Percentiles rank a stretch among this genome's conserved stretches.
Conservation (phyloP, 1,140 invertebrate species). For the Aphelenchoides avenae region DNA sequence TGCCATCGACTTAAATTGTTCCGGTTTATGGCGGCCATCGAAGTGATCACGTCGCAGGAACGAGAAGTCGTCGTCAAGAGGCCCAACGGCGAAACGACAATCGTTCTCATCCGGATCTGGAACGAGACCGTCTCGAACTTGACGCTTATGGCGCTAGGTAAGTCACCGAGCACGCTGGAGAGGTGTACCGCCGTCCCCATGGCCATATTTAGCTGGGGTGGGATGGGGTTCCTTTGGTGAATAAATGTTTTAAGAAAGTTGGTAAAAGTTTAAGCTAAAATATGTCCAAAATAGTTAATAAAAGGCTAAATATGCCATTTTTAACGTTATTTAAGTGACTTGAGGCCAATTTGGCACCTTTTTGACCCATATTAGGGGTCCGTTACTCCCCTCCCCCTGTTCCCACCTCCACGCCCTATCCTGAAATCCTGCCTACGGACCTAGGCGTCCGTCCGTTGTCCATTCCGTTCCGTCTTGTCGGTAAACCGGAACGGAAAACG, state of each 20-base stretch:
- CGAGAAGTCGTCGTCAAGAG: constrained; percentile 62
- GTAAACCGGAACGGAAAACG: too few relatives aligned
- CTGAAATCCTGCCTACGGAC: too few relatives aligned
- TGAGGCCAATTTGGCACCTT: constrained; percentile 1
- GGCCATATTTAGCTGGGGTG: too few relatives aligned
- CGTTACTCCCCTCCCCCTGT: too few relatives aligned
- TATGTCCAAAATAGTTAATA: constrained; percentile 1
- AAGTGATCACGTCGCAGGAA: constrained; percentile 87
- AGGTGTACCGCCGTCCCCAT: too few relatives aligned
- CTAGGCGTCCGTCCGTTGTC: too few relatives aligned
- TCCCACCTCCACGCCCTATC: too few relatives aligned
- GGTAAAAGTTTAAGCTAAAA: too few relatives aligned
- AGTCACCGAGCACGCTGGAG: too few relatives aligned
- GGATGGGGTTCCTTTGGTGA: constrained; percentile 9
- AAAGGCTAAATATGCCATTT: constrained; percentile 4
- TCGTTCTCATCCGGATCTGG: constrained; percentile 62
- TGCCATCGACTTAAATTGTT: too few relatives aligned
- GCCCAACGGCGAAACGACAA: constrained; percentile 60
- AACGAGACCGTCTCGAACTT: constrained; percentile 65
- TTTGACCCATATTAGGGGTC: too few relatives aligned
- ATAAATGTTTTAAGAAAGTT: not conserved
- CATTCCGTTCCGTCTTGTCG: too few relatives aligned
- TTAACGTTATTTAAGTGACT: not conserved
- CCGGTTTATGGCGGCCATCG: constrained; percentile 83
- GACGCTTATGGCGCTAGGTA: constrained; percentile 64